Evolutionary conservation across 2,888 invertebrate species (phyloP), one percentile per base, ranked within the genome.

Genomic region (Lymantria dispar): DNA sequence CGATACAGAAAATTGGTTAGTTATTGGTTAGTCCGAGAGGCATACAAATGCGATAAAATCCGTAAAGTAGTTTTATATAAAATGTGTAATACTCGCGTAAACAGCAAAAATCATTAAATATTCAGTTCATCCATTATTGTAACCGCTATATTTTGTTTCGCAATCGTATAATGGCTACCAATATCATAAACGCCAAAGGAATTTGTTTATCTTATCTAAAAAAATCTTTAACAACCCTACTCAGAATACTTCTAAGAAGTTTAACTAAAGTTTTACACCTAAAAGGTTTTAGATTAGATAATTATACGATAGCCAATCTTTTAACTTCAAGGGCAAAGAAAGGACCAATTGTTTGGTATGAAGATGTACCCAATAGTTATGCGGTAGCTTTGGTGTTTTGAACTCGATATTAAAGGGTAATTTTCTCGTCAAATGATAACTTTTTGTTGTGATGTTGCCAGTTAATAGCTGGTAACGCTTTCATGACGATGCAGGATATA

Each of bases 251-350:
- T 89, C 91, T 90, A 70, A 85, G 87, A 90, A 90, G 78, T 83
- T 74, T 83, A 80, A 82, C 70, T 74, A 78, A 70, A 74, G 68
- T 71, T 83, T 76, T 76, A 75, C 82, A 80, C 74, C 76, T 91
- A 91, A 91, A 90, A 91, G 90, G 89, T 91, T 91, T 89, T 87
- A 75, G 90, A 90, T 87, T 87, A 82, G 85, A 86, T 90, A 90
- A 91, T 91, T 90, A 90, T 78, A 86, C 68, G 83, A 81, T 82
- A 80, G 78, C 72, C 72, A 64, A 69, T 64, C 70, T 72, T 70
- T 65, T 55, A 60, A 55, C 62, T 75, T 64, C 70, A 72, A 76
- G 77, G 75, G 74, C 70, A 76, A 72, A 63, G 61, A 66, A 58
- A 68, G 60, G 63, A 60, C 56, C 73, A 75, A 72, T 71, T 76